Conservation (phyloP, 1,140 invertebrate genomes). For the Drosophila serrata region DNA sequence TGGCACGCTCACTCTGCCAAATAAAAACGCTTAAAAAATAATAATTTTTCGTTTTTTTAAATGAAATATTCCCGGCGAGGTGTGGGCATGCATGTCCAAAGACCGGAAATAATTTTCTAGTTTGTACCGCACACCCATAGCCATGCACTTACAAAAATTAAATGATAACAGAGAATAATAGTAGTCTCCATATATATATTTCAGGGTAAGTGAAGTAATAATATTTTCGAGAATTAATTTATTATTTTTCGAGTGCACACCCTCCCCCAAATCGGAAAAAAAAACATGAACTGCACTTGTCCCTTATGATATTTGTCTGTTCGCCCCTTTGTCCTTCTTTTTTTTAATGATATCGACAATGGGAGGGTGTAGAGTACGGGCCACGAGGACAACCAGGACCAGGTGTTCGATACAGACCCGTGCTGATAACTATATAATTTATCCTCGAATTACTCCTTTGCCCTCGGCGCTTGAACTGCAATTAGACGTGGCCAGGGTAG, state of each 20-base stretch:
- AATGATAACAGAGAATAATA: background rate
- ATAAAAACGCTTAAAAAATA: conserved; percentile 72
- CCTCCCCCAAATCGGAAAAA: conserved; percentile 43
- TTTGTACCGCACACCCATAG: conserved; percentile 21
- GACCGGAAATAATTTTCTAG: conserved; percentile 84
- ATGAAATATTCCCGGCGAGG: conserved; percentile 34
- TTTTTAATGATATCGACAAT: conserved; percentile 68
- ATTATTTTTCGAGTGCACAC: conserved; percentile 31
- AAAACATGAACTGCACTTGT: conserved; percentile 65
- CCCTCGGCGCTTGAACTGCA: conserved; percentile 63
- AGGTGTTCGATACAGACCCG: conserved; percentile 77
- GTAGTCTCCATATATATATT: background rate
- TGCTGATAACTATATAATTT: conserved; percentile 76
- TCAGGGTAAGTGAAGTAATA: background rate
- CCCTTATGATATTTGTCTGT: conserved; percentile 52
- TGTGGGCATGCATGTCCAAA: conserved; percentile 71
- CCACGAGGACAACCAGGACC: conserved; percentile 54
- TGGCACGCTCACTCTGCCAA: conserved; percentile 62
- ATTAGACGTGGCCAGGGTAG: conserved; percentile 34
- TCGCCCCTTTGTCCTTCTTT: conserved; percentile 35
- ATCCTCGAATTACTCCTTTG: conserved; percentile 62
- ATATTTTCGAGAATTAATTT: too few relatives aligned
- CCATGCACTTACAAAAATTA: conserved; percentile 3
- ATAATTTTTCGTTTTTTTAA: conserved; percentile 58
- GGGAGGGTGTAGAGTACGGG: conserved; percentile 28